Percentiles rank a stretch among this genome's conserved stretches.
Conservation (phyloP, 2,113 vertebrate species). For the Terrapene triunguis region DNA sequence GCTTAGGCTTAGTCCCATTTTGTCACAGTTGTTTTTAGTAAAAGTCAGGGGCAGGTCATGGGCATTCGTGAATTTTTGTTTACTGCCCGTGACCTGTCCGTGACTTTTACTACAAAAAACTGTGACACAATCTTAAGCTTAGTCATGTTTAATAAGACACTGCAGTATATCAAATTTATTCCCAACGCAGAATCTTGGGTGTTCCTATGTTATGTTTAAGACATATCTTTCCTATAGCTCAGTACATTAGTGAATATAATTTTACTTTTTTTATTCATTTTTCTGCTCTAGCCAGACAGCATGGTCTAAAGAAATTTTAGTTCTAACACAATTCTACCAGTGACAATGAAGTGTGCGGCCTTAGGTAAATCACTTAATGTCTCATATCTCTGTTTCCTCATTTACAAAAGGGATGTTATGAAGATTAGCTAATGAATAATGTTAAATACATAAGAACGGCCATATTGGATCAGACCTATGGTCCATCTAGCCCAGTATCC, state of each 20-base stretch:
- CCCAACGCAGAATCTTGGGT: neutral
- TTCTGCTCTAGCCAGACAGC: neutral
- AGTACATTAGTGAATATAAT: slow-evolving; percentile 4
- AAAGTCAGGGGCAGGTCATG: too few species aligned
- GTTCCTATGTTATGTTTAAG: neutral
- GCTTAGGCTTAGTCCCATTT: too few species aligned
- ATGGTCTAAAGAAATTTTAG: neutral
- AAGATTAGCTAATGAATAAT: neutral
- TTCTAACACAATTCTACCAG: neutral
- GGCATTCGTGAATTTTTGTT: too few species aligned
- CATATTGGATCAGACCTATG: neutral
- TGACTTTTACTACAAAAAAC: too few species aligned
- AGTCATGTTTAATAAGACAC: slow-evolving; percentile 23
- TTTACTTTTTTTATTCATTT: neutral
- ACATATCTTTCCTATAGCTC: neutral
- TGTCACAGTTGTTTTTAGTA: too few species aligned
- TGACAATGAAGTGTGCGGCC: neutral
- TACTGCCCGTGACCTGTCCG: too few species aligned
- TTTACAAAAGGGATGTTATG: neutral
- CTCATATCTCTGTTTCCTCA: neutral
- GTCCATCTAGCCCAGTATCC: neutral
- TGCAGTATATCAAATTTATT: slow-evolving; percentile 10
- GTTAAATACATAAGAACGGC: neutral
- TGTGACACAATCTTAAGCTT: too few species aligned
- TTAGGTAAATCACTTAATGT: neutral